Conservation (phyloP, 2,888 invertebrate species). For the Herminia tarsipennalis region DNA sequence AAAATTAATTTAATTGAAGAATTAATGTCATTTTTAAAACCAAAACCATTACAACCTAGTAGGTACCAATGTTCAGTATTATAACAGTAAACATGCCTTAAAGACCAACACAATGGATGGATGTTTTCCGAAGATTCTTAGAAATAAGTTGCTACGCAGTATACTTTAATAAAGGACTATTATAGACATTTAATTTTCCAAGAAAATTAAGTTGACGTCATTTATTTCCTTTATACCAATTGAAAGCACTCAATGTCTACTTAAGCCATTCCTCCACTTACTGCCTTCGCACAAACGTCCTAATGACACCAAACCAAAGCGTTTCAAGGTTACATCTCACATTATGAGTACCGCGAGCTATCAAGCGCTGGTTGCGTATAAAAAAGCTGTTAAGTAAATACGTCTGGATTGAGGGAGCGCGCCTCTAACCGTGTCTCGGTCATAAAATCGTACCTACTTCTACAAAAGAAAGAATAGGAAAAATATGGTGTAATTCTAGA, state of each 20-base stretch:
- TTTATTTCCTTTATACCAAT: conserved; percentile 2
- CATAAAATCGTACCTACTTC: conserved; percentile 24
- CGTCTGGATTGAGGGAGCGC: conserved; percentile 27
- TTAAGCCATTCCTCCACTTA: conserved; percentile 12
- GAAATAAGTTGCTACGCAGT: too few relatives aligned
- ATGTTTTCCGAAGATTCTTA: too few relatives aligned
- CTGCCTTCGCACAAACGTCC: conserved; percentile 13
- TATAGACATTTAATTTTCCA: neutral
- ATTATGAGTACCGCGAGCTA: conserved; percentile 29
- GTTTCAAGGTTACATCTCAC: conserved; percentile 31
- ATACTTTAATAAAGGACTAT: too few relatives aligned
- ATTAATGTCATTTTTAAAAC: too few relatives aligned
- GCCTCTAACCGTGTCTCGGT: conserved; percentile 12
- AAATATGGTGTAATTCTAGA: conserved; percentile 2
- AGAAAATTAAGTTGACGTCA: neutral
- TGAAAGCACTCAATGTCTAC: conserved; percentile 20
- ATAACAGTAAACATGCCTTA: too few relatives aligned
- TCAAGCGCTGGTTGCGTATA: conserved; percentile 32
- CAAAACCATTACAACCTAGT: too few relatives aligned
- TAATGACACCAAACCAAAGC: conserved; percentile 29
- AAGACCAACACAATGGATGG: too few relatives aligned
- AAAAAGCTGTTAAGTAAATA: conserved; percentile 47
- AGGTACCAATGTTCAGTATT: too few relatives aligned
- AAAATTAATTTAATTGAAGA: too few relatives aligned
- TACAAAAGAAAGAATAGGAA: conserved; percentile 2